phyloP scores from a whole-genome alignment of 2,113 vertebrate genomes.

The Microtus pennsylvanicus region DNA sequence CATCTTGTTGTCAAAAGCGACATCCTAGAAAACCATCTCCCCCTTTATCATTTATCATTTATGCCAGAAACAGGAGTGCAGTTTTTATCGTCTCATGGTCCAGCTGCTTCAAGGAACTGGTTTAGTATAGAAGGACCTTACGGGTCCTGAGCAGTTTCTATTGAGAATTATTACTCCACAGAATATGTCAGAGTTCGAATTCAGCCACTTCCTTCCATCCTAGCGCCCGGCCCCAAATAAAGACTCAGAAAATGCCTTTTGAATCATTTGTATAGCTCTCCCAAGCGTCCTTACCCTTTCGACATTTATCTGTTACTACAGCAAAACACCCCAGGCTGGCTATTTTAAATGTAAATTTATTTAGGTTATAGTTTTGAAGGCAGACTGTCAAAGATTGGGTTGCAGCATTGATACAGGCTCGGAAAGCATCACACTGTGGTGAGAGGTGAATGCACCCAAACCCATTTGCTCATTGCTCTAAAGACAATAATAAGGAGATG shows the following conservation, averaged over 20 bases:
- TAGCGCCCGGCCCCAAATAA: not conserved
- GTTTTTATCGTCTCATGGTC: not conserved
- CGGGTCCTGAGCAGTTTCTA: not conserved
- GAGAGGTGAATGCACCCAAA: not conserved
- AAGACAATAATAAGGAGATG: not conserved
- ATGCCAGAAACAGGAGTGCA: not conserved
- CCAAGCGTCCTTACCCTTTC: not conserved
- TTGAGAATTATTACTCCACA: not conserved
- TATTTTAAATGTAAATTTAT: not conserved
- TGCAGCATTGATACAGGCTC: not conserved
- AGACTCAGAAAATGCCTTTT: not conserved
- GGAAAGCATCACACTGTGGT: not conserved
- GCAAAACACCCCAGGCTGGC: not conserved
- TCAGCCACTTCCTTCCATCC: not conserved
- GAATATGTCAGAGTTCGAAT: not conserved
- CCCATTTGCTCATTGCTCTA: not conserved
- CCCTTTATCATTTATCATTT: not conserved
- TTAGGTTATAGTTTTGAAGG: not conserved
- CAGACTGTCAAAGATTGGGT: not conserved
- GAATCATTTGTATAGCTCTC: not conserved
- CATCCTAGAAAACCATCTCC: not conserved
- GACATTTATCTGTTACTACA: not conserved
- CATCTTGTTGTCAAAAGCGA: not conserved
- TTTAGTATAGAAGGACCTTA: not conserved
- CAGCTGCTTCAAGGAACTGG: not conserved